Evolutionary conservation across 1,140 invertebrate genomes (phyloP), one percentile per base, ranked within the genome.

Genomic region (Lepidotrigona ventralis): DNA sequence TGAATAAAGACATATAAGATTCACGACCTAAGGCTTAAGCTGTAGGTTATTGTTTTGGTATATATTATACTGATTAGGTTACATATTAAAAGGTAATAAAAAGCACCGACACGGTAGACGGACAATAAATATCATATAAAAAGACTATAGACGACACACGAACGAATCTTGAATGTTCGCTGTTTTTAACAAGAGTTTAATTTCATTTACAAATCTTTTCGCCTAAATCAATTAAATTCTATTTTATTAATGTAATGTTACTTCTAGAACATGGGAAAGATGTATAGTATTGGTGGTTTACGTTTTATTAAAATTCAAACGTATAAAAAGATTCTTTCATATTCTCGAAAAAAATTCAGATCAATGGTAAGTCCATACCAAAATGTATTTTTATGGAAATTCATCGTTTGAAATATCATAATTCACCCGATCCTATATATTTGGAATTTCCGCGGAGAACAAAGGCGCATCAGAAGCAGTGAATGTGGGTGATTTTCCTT

Each of bases 401-500:
- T 53, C 72, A n/a, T 68, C 26, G 29, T 29, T 29, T 17, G 5
- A 6, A 53, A n/a, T 54, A 68, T 3, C 54, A 51, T n/a, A 46
- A 33, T 56, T 58, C 39, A 51, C 11, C 46, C 0, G 33, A 80
- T 56, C 81, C 63, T 89, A 92, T 86, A 88, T 74, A 63, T 84
- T 92, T n/a, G 93, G 93, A 83, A 93, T 88, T 86, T 94, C 92
- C 5, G 93, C 93, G 3, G 93, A 92, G 79, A 94, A 94, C 2
- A 94, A 80, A 9, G 93, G 91, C 0, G 92, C 92, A 46, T 93
- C 92, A 0, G 90, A 90, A 1, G 92, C 84, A 88, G 87, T 95
- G 85, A 93, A 93, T 5, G 90, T 91, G 0, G 94, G 94, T 4
- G 94, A 93, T 90, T 95, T 94, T n/a, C 95, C 95, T 86, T 96